phyloP scores from a whole-genome alignment of 1,140 invertebrate genomes.

The Rhizoglyphus robini region DNA sequence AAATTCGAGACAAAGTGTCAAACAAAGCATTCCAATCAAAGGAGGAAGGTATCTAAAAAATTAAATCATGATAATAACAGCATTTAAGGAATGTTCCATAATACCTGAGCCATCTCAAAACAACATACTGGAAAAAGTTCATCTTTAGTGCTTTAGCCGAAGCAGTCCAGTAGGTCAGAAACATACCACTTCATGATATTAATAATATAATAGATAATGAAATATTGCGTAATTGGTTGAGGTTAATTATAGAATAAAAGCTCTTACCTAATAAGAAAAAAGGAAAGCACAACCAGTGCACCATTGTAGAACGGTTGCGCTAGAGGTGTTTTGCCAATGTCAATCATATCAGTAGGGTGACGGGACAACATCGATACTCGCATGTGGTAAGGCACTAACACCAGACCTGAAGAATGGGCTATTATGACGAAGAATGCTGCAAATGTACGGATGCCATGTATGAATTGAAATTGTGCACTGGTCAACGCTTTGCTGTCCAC shows the following conservation, averaged over 20 bases:
- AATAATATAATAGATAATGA: background rate
- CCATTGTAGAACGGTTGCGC: slow-evolving; percentile 5
- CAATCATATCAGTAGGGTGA: background rate
- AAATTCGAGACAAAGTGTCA: slow-evolving; percentile 17
- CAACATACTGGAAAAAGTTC: background rate
- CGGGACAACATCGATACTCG: background rate
- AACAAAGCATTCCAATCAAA: slow-evolving; percentile 16
- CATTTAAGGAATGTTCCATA: background rate
- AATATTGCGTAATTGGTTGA: too few species aligned
- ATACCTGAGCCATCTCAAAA: slow-evolving; percentile 16
- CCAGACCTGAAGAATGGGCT: background rate
- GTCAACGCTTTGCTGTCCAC: background rate
- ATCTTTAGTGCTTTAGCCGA: background rate
- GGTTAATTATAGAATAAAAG: background rate
- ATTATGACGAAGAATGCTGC: background rate
- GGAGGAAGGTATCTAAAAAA: slow-evolving; percentile 21
- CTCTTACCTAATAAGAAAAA: background rate
- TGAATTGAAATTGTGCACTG: background rate
- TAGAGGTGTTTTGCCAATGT: background rate
- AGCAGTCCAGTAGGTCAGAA: background rate
- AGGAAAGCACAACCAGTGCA: background rate
- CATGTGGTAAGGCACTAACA: background rate
- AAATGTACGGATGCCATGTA: background rate
- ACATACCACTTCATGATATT: background rate
- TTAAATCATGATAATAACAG: background rate